These are phyloP conservation scores for Synanthedon myopaeformis DNA, from an alignment of 2,888 invertebrate genomes.

Conservation along the genomic window DNA sequence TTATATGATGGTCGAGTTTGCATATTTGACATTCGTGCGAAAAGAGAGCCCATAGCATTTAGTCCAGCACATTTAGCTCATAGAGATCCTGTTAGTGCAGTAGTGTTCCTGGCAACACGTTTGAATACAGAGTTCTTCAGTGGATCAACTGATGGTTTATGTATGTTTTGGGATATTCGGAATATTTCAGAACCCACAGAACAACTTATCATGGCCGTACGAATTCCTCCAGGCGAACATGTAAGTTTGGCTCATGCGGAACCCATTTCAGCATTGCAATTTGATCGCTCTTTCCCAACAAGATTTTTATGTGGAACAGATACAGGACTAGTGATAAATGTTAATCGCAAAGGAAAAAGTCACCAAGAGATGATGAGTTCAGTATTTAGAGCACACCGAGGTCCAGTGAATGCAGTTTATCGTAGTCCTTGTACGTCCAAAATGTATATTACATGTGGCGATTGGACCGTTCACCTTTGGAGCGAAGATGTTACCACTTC, in stretches of 20 bases:
- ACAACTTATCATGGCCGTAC: conserved; percentile 70
- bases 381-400: conserved; percentile 64
- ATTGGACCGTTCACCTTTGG: conserved; percentile 75
- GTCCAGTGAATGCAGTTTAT: conserved; percentile 73
- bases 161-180: conserved; percentile 76
- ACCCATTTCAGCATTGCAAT: conserved; percentile 74
- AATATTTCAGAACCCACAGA: conserved; percentile 70
- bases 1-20: conserved; percentile 38
- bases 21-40: conserved; percentile 81
- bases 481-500: conserved; percentile 72
- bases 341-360: conserved; percentile 76
- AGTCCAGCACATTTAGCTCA: conserved; percentile 55
- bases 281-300: conserved; percentile 76
- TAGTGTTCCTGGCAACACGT: conserved; percentile 69
- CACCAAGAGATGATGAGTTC: conserved; percentile 70
- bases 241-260: conserved; percentile 61
- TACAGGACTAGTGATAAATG: conserved; percentile 57
- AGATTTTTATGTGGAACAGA: conserved; percentile 49
- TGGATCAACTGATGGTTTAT: conserved; percentile 71
- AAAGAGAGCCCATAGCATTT: conserved; percentile 76
- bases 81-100: conserved; percentile 63
- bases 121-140: conserved; percentile 72
- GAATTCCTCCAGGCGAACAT: conserved; percentile 45
- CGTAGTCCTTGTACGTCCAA: conserved; percentile 75
- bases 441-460: conserved; percentile 76